These are phyloP conservation scores for Germaria angustata DNA, from an alignment of 2,888 invertebrate species.

Conservation along the genomic window DNA sequence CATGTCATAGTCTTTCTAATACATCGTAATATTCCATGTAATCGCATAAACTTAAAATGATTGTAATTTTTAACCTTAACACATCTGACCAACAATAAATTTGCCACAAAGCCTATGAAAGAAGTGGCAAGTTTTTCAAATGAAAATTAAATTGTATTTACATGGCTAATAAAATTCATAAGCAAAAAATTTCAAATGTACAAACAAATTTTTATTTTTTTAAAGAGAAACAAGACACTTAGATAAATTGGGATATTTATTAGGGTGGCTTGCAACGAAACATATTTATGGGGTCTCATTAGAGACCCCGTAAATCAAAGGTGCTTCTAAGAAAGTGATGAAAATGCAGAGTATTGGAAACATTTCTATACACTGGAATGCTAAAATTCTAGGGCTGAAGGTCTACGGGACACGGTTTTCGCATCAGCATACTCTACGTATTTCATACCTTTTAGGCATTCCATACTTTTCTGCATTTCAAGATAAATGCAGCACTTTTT, in stretches of 20 bases:
- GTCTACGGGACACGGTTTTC: too few species aligned
- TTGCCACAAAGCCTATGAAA: background rate
- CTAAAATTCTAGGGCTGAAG: too few species aligned
- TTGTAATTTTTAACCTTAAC: constrained; percentile 63
- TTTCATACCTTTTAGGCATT: too few species aligned
- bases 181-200: background rate
- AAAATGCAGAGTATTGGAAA: too few species aligned
- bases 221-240: background rate
- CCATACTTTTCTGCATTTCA: too few species aligned
- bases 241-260: background rate
- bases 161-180: constrained; percentile 42
- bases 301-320: too few species aligned
- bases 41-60: constrained; percentile 47
- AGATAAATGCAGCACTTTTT: too few species aligned
- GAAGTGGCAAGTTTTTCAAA: constrained; percentile 40
- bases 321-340: too few species aligned
- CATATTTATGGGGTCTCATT: too few species aligned
- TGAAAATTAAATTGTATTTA: constrained; percentile 62
- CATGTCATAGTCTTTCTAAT: constrained; percentile 40
- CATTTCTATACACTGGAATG: too few species aligned
- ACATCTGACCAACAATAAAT: constrained; percentile 56
- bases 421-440: too few species aligned
- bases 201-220: background rate
- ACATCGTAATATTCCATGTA: constrained; percentile 46
- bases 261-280: background rate